Conservation (phyloP, 2,888 invertebrate species). For the Alviniconcha strummeri region DNA sequence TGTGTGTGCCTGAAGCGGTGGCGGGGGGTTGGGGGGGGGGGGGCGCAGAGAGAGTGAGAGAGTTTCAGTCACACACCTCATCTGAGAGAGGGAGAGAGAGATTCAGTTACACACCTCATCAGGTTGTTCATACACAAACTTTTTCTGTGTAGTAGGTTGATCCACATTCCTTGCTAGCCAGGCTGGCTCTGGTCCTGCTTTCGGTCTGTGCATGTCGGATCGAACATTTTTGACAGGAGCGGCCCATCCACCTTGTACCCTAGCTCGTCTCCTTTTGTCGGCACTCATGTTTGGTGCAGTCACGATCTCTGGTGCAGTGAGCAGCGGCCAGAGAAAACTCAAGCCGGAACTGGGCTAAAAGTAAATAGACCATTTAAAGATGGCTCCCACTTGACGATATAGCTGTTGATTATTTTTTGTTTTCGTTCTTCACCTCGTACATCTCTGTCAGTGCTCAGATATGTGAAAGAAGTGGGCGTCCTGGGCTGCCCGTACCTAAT, state of each 20-base stretch:
- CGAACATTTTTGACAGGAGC: constrained; percentile 48
- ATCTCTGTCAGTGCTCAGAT: too few species aligned
- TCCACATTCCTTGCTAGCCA: constrained; percentile 63
- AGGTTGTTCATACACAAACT: constrained; percentile 60
- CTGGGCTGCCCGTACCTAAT: too few species aligned
- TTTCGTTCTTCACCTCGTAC: neutral
- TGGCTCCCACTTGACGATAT: neutral
- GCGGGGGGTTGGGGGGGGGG: neutral
- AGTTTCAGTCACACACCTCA: too few species aligned
- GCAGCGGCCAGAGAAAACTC: too few species aligned
- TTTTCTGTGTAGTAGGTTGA: constrained; percentile 41
- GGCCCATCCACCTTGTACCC: constrained; percentile 70
- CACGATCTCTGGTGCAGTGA: too few species aligned
- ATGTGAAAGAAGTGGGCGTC: too few species aligned
- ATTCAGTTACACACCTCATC: constrained; percentile 42
- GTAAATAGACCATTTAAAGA: constrained; percentile 21
- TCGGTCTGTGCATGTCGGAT: constrained; percentile 57
- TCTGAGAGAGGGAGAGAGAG: too few species aligned
- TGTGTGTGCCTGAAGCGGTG: neutral
- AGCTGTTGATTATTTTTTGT: neutral
- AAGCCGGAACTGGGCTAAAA: neutral
- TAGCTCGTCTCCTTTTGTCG: constrained; percentile 54
- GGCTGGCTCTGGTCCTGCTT: constrained; percentile 46
- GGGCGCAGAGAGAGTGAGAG: neutral
- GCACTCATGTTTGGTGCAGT: constrained; percentile 45